Base-by-base conservation (phyloP, 30 jellyfish, hydroid and myxozoan species). In the Cassiopea andromeda region DNA sequence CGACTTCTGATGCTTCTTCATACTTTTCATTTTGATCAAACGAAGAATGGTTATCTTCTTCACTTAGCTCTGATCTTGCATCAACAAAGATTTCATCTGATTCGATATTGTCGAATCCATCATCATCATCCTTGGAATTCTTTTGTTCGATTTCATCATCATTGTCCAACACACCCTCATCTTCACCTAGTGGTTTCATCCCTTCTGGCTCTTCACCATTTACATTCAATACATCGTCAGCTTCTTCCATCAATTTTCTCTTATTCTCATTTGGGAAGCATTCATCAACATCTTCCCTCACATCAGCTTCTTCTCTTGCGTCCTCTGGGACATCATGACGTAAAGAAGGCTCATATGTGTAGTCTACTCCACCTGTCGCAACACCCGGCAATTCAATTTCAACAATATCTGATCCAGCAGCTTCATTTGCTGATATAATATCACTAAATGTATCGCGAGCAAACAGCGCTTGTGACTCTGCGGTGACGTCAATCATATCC, bases 21-120 rank as follows among this genome's bases (percentile, higher is more conserved):
- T n/a, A 47, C 9, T 75, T 77, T 48, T 83, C 84, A 38, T 71
- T 75, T n/a, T 19, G 46, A 7, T 75, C 75, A 46, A 45, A 46
- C 44, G 73, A 57, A 54, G 84, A 69, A 8, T 16, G 69, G 67
- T 44, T 9, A 9, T 13, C 48, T 12, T 78, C 90, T 16, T 66
- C 82, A 46, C 86, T 77, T 60, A 87, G 46, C 57, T 87, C 94
- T 0, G 90, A 77, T 57, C 67, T 69, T 7, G 94, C 94, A 78
- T 87, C 94, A 38, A 64, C 87, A 44, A 87, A 87, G 67, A 81
- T 60, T 17, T 87, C 94, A 45, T 87, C 94, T 7, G 94, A 27
- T 10, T 87, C 94, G 46, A 87, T 87, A 45, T 87, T 77, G 10
- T 76, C 85, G 45, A 87, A 87, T 45, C 85, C 94, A 44, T 87